phyloP scores from a whole-genome alignment of 2,113 vertebrate species.

The Myrmecobius fasciatus region DNA sequence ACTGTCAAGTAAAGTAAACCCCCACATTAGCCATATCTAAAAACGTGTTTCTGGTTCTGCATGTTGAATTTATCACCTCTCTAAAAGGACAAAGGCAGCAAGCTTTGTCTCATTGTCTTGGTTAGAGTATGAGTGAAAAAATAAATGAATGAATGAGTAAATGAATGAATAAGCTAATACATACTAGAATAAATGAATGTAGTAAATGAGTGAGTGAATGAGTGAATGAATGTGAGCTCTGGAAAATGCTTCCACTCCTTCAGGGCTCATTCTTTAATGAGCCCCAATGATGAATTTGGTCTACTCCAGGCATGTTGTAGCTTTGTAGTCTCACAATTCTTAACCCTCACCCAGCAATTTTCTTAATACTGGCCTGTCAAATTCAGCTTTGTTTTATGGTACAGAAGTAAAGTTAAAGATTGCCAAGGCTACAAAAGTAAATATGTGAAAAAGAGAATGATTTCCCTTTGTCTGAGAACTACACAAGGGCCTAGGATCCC shows the following conservation, averaged over 20 bases:
- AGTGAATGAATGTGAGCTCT: not conserved
- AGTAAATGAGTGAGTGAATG: not conserved
- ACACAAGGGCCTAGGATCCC: not conserved
- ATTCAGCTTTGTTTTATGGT: conserved; percentile 13
- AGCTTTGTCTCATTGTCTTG: not conserved
- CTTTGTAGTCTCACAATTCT: not conserved
- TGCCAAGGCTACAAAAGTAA: not conserved
- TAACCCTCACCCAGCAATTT: not conserved
- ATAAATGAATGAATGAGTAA: not conserved
- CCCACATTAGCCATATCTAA: not conserved
- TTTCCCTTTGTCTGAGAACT: conserved; percentile 20
- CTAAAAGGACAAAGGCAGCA: not conserved
- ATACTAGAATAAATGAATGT: not conserved
- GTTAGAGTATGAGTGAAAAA: not conserved
- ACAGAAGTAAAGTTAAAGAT: conserved; percentile 31
- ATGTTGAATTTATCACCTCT: not conserved
- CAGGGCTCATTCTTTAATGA: not conserved
- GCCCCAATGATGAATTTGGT: not conserved
- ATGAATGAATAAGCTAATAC: not conserved
- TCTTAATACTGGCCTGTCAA: conserved; percentile 37
- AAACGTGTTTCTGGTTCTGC: not conserved
- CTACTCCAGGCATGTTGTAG: not conserved
- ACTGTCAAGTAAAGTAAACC: not conserved
- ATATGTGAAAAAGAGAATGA: not conserved
- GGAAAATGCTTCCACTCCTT: not conserved